A percentile compares a stretch with the other conserved stretches of the same genome.
phyloP scores from a whole-genome alignment of 2,888 invertebrate species.

The Cheilosia vulpina region DNA sequence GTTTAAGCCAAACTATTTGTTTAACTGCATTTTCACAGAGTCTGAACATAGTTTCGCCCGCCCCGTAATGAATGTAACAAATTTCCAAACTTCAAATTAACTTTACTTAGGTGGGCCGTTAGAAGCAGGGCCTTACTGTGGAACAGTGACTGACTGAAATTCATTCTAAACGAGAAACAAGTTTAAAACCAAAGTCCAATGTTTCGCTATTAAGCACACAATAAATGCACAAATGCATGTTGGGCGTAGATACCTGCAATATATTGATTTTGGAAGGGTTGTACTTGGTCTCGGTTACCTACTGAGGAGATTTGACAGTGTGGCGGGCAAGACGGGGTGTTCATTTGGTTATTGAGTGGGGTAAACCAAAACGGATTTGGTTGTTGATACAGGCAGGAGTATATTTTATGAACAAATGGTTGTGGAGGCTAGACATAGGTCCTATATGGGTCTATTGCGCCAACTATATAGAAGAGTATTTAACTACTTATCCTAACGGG shows the following conservation, averaged over 20 bases:
- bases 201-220: constrained; percentile 25
- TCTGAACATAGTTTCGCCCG: constrained; percentile 31
- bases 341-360: not conserved
- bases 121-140: not conserved
- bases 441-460: too few species aligned
- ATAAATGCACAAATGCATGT: constrained; percentile 19
- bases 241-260: not conserved
- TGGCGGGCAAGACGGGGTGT: not conserved
- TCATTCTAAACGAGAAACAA: constrained; percentile 42
- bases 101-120: constrained; percentile 40
- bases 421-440: too few species aligned
- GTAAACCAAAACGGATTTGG: not conserved
- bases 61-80: constrained; percentile 52
- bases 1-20: constrained; percentile 68
- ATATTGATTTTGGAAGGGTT: constrained; percentile 13
- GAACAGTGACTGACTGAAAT: constrained; percentile 13
- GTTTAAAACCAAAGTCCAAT: constrained; percentile 37
- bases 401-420: too few species aligned
- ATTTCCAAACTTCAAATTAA: constrained; percentile 65
- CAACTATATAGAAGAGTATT: too few species aligned
- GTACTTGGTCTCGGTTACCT: not conserved
- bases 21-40: constrained; percentile 62
- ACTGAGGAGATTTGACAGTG: constrained; percentile 13
- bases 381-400: not conserved
- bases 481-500: too few species aligned